Conservation (phyloP, 92 coral and sea anemone species). For the Muricea muricata region DNA sequence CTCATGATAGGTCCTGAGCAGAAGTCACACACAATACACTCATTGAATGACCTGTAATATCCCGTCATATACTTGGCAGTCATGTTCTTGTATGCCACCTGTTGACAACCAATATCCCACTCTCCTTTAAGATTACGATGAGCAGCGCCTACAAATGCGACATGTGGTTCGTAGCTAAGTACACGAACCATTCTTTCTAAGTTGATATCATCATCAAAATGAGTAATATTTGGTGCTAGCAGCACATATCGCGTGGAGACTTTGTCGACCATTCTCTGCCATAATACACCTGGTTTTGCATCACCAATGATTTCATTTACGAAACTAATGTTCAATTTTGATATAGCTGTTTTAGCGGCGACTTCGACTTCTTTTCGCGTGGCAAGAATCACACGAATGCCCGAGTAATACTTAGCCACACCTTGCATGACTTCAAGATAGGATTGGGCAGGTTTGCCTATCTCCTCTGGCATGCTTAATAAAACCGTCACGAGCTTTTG, state of each 20-base stretch:
- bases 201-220: conserved; percentile 21
- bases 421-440: conserved; percentile 24
- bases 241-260: background rate
- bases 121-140: conserved; percentile 77
- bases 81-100: conserved; percentile 81
- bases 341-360: background rate
- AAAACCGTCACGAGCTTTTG: conserved; percentile 69
- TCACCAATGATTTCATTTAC: background rate
- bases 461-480: conserved; percentile 55
- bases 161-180: conserved; percentile 69
- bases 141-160: conserved; percentile 83
- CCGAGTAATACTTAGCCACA: conserved; percentile 5
- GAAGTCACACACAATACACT: conserved; percentile 84
- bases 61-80: conserved; percentile 80
- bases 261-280: background rate
- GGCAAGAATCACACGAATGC: background rate
- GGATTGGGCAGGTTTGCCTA: conserved; percentile 6
- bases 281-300: background rate
- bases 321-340: conserved; percentile 14
- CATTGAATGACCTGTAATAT: conserved; percentile 83
- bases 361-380: conserved; percentile 5
- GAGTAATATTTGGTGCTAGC: conserved; percentile 2
- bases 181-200: conserved; percentile 57
- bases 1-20: conserved; percentile 86
- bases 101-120: conserved; percentile 93